Evolutionary conservation across 2,888 invertebrate species (phyloP), one percentile per base, ranked within the genome.

Genomic region (Melolontha melolontha): DNA sequence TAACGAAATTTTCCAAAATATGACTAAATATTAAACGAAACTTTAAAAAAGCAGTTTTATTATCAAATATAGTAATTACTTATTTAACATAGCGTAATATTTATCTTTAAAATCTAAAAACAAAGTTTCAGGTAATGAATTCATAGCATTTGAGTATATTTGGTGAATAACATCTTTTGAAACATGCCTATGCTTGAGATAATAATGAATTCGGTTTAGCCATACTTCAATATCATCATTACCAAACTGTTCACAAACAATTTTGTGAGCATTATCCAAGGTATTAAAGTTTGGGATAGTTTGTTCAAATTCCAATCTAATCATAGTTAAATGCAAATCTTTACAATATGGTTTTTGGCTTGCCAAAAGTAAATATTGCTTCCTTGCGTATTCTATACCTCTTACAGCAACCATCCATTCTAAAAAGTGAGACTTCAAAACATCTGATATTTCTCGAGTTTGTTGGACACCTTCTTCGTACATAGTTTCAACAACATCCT

Each of bases 161-260:
- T 57, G 12, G 2, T 34, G 34, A 12, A 57, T 11, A 16, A n/a
- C 7, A 14, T 40, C 41, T 10, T 12, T 41, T 14, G 10, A 10
- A 2, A 10, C 12, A 4, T 22, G 17, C 8, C 29, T 14, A 8
- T 10, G 16, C 34, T 55, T 29, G 34, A 39, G 34, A 34, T 29
- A 29, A 29, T 29, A 29, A 29, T 86, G 84, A 63, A 93, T 87
- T 76, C 89, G 91, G 75, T 92, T 87, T 72, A 91, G 84, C 94
- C 94, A 95, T 12, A 93, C 84, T 70, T 89, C 87, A 5, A 87
- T 83, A 78, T 88, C 86, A n/a, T n/a, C n/a, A 2, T 85, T 85
- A 0, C 93, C 93, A 81, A 92, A 92, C 71, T 91, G 89, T 66
- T 87, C 83, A n/a, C 87, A 85, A 42, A 89, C 86, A 71, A 87